Percentiles rank a stretch among this genome's conserved stretches.
phyloP scores from a whole-genome alignment of 2,113 vertebrate genomes.

The Scartelaos histophorus region DNA sequence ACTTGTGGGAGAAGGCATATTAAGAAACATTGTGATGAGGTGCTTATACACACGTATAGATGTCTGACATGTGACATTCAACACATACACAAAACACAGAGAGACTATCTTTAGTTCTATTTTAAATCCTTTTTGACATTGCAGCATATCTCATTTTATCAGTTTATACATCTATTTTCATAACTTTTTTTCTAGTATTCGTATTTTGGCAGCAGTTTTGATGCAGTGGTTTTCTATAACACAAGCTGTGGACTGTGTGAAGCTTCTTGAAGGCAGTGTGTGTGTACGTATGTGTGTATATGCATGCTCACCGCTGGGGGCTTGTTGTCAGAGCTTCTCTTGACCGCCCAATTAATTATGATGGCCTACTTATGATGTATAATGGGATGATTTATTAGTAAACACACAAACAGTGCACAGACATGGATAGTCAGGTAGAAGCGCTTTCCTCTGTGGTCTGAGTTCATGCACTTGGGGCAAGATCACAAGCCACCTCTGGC shows the following conservation, averaged over 20 bases:
- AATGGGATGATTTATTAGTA: constrained; percentile 83
- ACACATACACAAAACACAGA: not conserved
- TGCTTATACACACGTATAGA: constrained; percentile 21
- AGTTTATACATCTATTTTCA: not conserved
- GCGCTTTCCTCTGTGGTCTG: constrained; percentile 42
- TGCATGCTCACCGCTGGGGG: constrained; percentile 61
- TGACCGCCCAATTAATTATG: constrained; percentile 82
- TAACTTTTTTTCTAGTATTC: not conserved
- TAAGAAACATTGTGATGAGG: constrained; percentile 43
- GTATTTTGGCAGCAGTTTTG: no score
- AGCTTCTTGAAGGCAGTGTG: constrained; percentile 11
- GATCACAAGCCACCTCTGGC: constrained; percentile 67
- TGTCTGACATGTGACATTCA: constrained; percentile 13
- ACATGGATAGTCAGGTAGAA: constrained; percentile 61
- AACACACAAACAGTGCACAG: constrained; percentile 75
- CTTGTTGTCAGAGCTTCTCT: constrained; percentile 76
- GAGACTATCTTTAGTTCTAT: not conserved
- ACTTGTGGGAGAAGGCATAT: constrained; percentile 51
- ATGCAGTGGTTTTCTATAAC: constrained; percentile 24
- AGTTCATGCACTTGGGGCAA: constrained; percentile 57
- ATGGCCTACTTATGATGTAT: constrained; percentile 84
- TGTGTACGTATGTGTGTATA: constrained; percentile 39
- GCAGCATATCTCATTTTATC: constrained; percentile 24
- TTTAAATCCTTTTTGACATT: constrained; percentile 59
- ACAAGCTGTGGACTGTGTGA: constrained; percentile 25